Percentiles rank a stretch among this genome's conserved stretches.
These are phyloP conservation scores for Tortrix viridana DNA, from an alignment of 2,888 invertebrate species.

Conservation along the genomic window DNA sequence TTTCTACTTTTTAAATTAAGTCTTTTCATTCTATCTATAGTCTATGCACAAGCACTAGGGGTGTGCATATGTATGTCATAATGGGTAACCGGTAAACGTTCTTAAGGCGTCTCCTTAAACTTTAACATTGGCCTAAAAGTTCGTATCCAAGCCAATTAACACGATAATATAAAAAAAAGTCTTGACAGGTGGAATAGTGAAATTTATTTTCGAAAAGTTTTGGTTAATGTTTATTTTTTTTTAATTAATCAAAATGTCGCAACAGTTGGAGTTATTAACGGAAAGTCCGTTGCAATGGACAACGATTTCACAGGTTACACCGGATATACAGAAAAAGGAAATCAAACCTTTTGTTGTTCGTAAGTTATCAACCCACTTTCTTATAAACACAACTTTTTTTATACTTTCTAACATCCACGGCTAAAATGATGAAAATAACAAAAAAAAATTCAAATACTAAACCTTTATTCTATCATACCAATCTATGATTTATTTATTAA, in stretches of 20 bases:
- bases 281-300: conserved; percentile 72
- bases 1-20: not conserved
- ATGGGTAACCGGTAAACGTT: not conserved
- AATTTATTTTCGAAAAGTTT: conserved; percentile 36
- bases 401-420: not conserved
- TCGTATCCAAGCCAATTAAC: too few relatives aligned
- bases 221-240: conserved; percentile 31
- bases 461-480: too few relatives aligned
- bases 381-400: not conserved
- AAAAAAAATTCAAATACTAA: too few relatives aligned
- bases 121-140: too few relatives aligned
- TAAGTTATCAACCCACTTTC: conserved; percentile 52
- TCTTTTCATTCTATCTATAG: too few relatives aligned
- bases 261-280: conserved; percentile 72
- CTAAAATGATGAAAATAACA: too few relatives aligned
- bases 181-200: conserved; percentile 13
- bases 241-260: conserved; percentile 58
- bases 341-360: conserved; percentile 76
- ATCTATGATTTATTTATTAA: too few relatives aligned
- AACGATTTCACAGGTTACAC: conserved; percentile 62
- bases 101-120: too few relatives aligned
- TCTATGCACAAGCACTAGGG: conserved; percentile 27
- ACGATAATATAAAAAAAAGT: not conserved
- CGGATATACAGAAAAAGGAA: conserved; percentile 76
- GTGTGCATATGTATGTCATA: not conserved